A percentile compares a stretch with the other conserved stretches of the same genome.
phyloP scores from a whole-genome alignment of 2,888 invertebrate genomes.

The Dendrolimus pini region DNA sequence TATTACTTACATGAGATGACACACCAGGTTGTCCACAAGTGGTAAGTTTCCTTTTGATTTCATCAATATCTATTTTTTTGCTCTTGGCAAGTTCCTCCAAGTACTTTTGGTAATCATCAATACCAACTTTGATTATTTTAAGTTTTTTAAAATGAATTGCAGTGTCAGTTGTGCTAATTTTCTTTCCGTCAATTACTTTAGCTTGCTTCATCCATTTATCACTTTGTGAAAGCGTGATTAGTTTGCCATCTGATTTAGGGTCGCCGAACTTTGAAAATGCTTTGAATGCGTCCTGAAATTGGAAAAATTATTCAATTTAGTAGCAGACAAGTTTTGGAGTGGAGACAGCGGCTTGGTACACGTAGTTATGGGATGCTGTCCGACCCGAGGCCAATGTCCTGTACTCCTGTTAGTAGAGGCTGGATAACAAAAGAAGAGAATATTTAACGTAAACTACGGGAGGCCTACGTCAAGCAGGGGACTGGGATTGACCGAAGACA shows the following conservation, averaged over 20 bases:
- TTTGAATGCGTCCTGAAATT: slow-evolving; percentile 83
- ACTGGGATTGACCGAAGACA: too few species aligned
- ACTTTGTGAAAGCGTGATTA: slow-evolving; percentile 91
- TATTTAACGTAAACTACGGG: too few species aligned
- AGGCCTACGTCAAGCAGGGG: too few species aligned
- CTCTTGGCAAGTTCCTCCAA: slow-evolving; percentile 90
- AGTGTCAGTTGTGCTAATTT: slow-evolving; percentile 92
- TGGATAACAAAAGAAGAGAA: too few species aligned
- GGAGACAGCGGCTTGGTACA: too few species aligned
- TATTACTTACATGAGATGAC: slow-evolving; percentile 49
- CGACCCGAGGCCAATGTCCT: too few species aligned
- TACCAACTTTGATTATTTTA: slow-evolving; percentile 85
- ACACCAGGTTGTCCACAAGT: slow-evolving; percentile 87
- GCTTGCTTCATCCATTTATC: slow-evolving; percentile 98
- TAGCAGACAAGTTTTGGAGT: too few species aligned
- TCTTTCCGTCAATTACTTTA: slow-evolving; percentile 86
- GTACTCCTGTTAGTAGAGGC: too few species aligned
- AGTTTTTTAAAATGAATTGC: slow-evolving; percentile 93
- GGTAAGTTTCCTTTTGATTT: slow-evolving; percentile 88
- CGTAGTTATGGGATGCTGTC: too few species aligned
- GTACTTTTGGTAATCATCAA: slow-evolving; percentile 89
- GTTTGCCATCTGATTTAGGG: slow-evolving; percentile 88
- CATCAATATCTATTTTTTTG: slow-evolving; percentile 86
- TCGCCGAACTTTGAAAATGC: slow-evolving; percentile 93
- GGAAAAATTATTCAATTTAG: background rate